phyloP scores from a whole-genome alignment of 2,113 vertebrate species.

The Pygoscelis antarcticus region DNA sequence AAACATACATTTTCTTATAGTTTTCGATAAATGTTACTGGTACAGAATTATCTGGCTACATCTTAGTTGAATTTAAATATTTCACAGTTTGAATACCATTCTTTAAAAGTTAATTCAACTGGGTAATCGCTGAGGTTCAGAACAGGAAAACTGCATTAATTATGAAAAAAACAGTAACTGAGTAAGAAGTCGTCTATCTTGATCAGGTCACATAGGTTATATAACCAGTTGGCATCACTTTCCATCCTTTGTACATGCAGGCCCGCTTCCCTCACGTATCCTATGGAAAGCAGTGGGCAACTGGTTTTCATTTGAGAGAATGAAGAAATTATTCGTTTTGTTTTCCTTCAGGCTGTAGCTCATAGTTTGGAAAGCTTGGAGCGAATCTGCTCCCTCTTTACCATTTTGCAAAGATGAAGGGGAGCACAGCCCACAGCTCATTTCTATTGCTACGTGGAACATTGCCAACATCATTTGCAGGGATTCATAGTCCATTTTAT shows the following conservation, averaged over 20 bases:
- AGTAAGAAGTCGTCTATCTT: not conserved
- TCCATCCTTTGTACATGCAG: not conserved
- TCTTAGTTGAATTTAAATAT: not conserved
- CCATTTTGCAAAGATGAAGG: not conserved
- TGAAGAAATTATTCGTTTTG: not conserved
- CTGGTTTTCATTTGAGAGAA: not conserved
- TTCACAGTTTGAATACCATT: not conserved
- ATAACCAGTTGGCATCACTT: not conserved
- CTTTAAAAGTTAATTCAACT: not conserved
- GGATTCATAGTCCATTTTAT: not conserved
- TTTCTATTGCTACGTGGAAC: not conserved
- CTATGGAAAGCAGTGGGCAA: not conserved
- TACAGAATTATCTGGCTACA: not conserved
- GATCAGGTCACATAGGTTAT: not conserved
- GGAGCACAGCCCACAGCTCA: not conserved
- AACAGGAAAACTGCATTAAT: not conserved
- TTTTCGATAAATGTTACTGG: slow-evolving; percentile 26
- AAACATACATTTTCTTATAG: slow-evolving; percentile 42
- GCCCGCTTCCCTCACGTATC: not conserved
- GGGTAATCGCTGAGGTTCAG: not conserved
- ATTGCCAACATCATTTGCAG: not conserved
- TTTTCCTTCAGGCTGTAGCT: not conserved
- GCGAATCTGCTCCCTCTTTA: not conserved
- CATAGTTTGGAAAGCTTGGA: not conserved
- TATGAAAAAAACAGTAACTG: not conserved